phyloP scores from a whole-genome alignment of 2,797 vertebrate genomes.

The Paedocypris micromegethes region DNA sequence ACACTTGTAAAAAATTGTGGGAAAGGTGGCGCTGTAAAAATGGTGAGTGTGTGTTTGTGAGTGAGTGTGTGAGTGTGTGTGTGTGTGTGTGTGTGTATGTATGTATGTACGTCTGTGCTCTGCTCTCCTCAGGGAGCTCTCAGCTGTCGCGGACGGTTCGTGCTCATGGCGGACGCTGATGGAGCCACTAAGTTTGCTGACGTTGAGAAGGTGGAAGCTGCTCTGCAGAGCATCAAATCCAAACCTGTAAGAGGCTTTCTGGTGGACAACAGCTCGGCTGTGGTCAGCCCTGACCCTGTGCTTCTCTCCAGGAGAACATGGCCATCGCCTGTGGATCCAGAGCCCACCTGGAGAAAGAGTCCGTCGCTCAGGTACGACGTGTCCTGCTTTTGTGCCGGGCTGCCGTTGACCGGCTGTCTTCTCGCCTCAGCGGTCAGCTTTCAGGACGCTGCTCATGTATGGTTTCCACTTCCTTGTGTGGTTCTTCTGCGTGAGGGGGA shows the following conservation, averaged over 20 bases:
- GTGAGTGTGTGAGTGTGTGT: no score
- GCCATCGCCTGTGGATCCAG: constrained; percentile 92
- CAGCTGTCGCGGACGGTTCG: constrained; percentile 78
- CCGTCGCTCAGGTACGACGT: constrained; percentile 81
- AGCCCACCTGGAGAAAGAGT: constrained; percentile 89
- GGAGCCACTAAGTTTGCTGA: constrained; percentile 94
- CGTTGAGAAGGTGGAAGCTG: constrained; percentile 86
- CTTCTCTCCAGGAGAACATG: constrained; percentile 77
- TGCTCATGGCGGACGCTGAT: constrained; percentile 96
- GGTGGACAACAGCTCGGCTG: neutral
- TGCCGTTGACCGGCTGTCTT: neutral
- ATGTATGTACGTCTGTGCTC: neutral
- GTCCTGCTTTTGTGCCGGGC: neutral
- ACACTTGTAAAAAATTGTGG: constrained; percentile 84
- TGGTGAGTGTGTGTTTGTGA: constrained; percentile 63
- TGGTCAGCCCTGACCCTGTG: neutral
- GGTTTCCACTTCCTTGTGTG: constrained; percentile 98
- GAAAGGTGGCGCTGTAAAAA: constrained; percentile 91
- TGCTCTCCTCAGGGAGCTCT: constrained; percentile 76
- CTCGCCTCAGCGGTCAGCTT: constrained; percentile 78
- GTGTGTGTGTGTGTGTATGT: no score
- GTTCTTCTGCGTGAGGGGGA: constrained; percentile 91
- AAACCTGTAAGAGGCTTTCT: constrained; percentile 75
- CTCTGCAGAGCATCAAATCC: constrained; percentile 69
- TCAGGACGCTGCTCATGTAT: constrained; percentile 91